Evolutionary conservation across 2,797 vertebrate species (phyloP), one percentile per base, ranked within the genome.

Genomic region (Oreochromis mossambicus): DNA sequence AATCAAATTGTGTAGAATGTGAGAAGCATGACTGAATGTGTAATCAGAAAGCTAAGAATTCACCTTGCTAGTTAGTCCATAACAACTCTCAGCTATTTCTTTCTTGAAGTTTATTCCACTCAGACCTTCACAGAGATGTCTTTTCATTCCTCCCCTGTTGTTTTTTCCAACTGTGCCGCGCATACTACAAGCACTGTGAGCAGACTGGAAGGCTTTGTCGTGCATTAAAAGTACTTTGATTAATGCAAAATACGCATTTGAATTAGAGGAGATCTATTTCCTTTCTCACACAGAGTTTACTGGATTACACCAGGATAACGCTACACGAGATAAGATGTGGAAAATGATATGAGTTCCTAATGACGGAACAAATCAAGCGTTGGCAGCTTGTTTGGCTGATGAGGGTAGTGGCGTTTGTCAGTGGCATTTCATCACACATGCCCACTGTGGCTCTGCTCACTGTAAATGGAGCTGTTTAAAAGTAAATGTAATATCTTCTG

Each of bases 131-230:
- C 89, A 91, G 92, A 96, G 95, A 88, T 85, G 85, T 89, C 95
- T 95, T 95, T 96, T 96, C 95, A 95, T 94, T 91, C 92, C 92
- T 54, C 34, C 5, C 15, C 85, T 95, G 94, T 95, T 96, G 92
- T 83, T 95, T 96, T 96, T 96, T 96, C 95, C 95, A 95, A 55
- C 83, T 78, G 56, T 86, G 82, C 88, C 21, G 68, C 89, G 90
- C 90, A 86, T 92, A 86, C 91, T 83, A 80, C 88, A 90, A 91
- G 90, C 82, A 84, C 77, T 77, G 24, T 81, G 68, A 78, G 81
- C 78, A 76, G 80, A 10, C 89, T 83, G 83, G 83, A 75, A 82
- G 32, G 32, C 51, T 29, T 48, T 75, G 43, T 29, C 6, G 2
- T 32, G 43, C 10, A 32, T 75, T 50, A 75, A 32, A 75, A 32